Evolutionary conservation across 2,113 vertebrate species (phyloP), one percentile per base, ranked within the genome.

Genomic region (Ciconia stormi): DNA sequence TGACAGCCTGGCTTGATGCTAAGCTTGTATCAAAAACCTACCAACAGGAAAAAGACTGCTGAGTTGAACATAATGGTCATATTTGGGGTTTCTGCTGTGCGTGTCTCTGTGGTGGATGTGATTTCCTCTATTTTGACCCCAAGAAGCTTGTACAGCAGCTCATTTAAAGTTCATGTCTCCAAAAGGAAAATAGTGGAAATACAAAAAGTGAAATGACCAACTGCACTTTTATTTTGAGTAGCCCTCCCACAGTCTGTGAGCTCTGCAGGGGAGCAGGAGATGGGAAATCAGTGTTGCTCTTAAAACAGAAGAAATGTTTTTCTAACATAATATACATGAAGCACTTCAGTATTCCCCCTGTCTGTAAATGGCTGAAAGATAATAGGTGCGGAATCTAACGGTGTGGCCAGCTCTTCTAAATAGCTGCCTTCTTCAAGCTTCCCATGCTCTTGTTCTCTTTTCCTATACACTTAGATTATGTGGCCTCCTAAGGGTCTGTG

Each of bases 51-150:
- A 88, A 93, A 77, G 87, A 62, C 89, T 89, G 93, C 93, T 56
- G 93, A 95, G 91, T 74, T 93, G 93, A 93, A 94, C 83, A 94
- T 97, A 96, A 97, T 95, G 93, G 96, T 58, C 88, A 63, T 81
- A 96, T 93, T 58, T 93, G 77, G 87, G 70, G 7, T 30, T 91
- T 95, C 87, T 95, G 89, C 95, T 89, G 89, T 32, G 77, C 22
- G 2, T 47, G 46, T 95, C 94, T 89, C 96, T 93, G 95, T 80
- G 84, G 94, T 97, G 93, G 96, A 91, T 95, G 94, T 65, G 87
- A 96, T 96, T 92, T 95, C 90, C 83, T 91, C 89, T 90, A 14
- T 93, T 95, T 94, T 89, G 92, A 96, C 94, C 96, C 93, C 73
- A 58, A 96, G 96, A 95, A 93, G 81, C 91, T 96, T 91, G 86